phyloP scores from a whole-genome alignment of 2,888 invertebrate genomes.

The Diogma glabrata region DNA sequence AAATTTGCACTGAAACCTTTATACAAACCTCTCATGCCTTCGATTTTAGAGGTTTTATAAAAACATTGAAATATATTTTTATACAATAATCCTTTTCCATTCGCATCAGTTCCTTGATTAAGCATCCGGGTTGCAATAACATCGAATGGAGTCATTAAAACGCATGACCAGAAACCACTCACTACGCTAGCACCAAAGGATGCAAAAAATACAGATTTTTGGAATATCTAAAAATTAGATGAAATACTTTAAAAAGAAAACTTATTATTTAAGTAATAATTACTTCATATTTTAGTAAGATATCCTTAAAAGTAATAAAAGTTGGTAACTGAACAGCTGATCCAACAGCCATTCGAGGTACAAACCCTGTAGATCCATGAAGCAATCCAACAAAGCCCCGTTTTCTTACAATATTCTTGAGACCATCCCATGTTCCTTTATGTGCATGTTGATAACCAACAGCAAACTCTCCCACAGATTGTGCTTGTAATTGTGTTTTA shows the following conservation, averaged over 20 bases:
- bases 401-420: slow-evolving; percentile 39
- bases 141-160: slow-evolving; percentile 78
- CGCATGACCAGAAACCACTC: slow-evolving; percentile 62
- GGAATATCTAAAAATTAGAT: slow-evolving; percentile 20
- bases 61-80: slow-evolving; percentile 64
- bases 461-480: slow-evolving; percentile 50
- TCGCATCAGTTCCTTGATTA: slow-evolving; percentile 64
- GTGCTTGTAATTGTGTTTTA: slow-evolving; percentile 76
- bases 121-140: slow-evolving; percentile 76
- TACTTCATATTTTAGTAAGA: slow-evolving; percentile 29
- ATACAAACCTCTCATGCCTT: slow-evolving; percentile 67
- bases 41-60: slow-evolving; percentile 58
- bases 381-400: slow-evolving; percentile 57
- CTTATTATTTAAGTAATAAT: no score
- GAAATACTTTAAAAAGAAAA: no score
- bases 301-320: slow-evolving; percentile 53
- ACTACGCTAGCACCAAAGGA: slow-evolving; percentile 59
- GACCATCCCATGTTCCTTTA: slow-evolving; percentile 42
- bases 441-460: slow-evolving; percentile 77
- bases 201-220: slow-evolving; percentile 41
- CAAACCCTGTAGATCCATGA: slow-evolving; percentile 60
- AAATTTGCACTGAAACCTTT: slow-evolving; percentile 68
- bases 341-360: slow-evolving; percentile 66
- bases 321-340: slow-evolving; percentile 75
- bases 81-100: slow-evolving; percentile 53